Conservation (phyloP, 1,140 invertebrate genomes). For the Pseudomyrmex pallidus region DNA sequence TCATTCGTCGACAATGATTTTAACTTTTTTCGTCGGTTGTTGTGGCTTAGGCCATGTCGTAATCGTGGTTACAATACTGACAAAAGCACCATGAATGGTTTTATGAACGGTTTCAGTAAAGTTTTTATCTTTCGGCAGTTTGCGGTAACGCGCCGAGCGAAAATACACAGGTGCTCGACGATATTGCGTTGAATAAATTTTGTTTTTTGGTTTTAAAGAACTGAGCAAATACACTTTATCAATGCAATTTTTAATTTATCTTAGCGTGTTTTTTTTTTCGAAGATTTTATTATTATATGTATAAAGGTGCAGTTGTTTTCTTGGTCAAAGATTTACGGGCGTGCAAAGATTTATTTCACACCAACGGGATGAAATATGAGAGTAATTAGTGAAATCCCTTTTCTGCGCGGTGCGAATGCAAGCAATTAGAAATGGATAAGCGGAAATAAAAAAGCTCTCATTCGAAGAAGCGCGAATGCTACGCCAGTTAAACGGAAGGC, state of each 20-base stretch:
- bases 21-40: conserved; percentile 12
- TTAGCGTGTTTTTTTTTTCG: not conserved
- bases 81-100: not conserved
- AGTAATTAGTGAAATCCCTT: conserved; percentile 51
- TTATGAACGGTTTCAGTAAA: not conserved
- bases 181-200: not conserved
- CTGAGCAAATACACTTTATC: not conserved
- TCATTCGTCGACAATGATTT: conserved; percentile 11
- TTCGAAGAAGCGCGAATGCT: conserved; percentile 13
- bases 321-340: not conserved
- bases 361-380: conserved; percentile 32
- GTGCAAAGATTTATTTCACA: conserved; percentile 35
- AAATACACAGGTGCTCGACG: not conserved
- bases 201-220: not conserved
- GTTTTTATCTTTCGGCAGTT: not conserved
- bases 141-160: not conserved
- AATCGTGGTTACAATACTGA: conserved; percentile 10
- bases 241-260: not conserved
- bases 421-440: conserved; percentile 56
- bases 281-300: conserved; percentile 11
- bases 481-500: conserved; percentile 18
- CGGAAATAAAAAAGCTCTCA: conserved; percentile 40
- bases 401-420: conserved; percentile 7
- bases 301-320: not conserved
- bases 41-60: conserved; percentile 2